phyloP scores from a whole-genome alignment of 2,797 vertebrate species.

The Trichosurus vulpecula region DNA sequence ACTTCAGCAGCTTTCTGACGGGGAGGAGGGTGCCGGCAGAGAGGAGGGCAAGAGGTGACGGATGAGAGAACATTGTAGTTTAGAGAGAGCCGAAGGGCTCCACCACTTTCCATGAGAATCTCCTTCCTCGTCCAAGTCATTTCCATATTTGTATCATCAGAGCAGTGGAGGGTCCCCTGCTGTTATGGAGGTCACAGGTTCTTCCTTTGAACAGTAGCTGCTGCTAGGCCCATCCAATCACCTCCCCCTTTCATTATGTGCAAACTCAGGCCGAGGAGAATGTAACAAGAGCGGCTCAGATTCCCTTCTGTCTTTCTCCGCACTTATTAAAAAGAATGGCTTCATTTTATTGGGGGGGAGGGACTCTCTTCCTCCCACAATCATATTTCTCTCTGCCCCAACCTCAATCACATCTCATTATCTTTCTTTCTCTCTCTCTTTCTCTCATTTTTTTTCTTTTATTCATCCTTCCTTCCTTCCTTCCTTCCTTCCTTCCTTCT shows the following conservation, averaged over 20 bases:
- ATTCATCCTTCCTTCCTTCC: not conserved
- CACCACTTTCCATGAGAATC: slow-evolving; percentile 13
- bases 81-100: slow-evolving; percentile 37
- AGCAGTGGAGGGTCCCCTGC: not conserved
- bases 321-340: not conserved
- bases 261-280: slow-evolving; percentile 6
- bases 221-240: slow-evolving; percentile 56
- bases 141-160: slow-evolving; percentile 22
- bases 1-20: not conserved
- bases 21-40: not conserved
- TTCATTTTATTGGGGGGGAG: not conserved
- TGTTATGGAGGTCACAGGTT: slow-evolving; percentile 47
- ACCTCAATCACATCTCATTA: not conserved
- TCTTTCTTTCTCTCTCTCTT: not conserved
- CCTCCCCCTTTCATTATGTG: not conserved
- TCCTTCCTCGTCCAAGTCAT: slow-evolving; percentile 49
- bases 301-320: not conserved
- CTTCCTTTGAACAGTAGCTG: slow-evolving; percentile 58
- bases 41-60: not conserved
- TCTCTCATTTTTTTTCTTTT: not conserved
- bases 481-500: no score
- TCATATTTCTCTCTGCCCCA: not conserved
- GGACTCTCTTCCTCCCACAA: not conserved
- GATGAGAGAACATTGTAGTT: slow-evolving; percentile 1
- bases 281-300: not conserved